Percentiles rank a stretch among this genome's conserved stretches.
Conservation (phyloP, 1,140 invertebrate species). For the Carcinoscorpius rotundicauda region DNA sequence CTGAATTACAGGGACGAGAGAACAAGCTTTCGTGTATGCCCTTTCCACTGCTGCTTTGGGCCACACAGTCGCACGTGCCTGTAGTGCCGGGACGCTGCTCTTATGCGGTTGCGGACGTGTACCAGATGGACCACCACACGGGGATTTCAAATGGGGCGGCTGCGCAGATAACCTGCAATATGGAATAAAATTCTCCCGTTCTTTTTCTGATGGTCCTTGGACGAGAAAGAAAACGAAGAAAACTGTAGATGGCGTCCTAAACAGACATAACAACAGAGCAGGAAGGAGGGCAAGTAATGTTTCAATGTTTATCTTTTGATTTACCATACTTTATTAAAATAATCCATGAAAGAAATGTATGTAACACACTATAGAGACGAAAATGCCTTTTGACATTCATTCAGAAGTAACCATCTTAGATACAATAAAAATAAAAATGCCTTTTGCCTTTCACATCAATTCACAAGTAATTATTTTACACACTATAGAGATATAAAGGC, state of each 20-base stretch:
- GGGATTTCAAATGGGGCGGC: conserved; percentile 40
- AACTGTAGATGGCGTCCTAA: conserved; percentile 40
- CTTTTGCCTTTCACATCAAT: too few species aligned
- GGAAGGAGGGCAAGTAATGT: conserved; percentile 34
- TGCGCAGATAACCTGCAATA: conserved; percentile 26
- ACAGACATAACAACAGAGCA: conserved; percentile 40
- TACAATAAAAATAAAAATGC: too few species aligned
- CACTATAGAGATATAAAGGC: too few species aligned
- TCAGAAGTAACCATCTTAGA: too few species aligned
- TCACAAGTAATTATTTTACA: too few species aligned
- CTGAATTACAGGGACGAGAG: conserved; percentile 49
- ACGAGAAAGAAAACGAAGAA: conserved; percentile 56
- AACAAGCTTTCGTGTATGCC: conserved; percentile 65
- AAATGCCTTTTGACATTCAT: too few species aligned
- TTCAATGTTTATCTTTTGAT: too few species aligned
- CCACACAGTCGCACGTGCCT: conserved; percentile 55
- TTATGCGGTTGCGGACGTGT: conserved; percentile 52
- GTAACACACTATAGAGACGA: too few species aligned
- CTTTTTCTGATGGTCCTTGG: conserved; percentile 66
- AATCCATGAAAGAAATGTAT: too few species aligned
- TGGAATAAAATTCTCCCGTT: conserved; percentile 39
- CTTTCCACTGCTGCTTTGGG: conserved; percentile 57
- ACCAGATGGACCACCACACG: conserved; percentile 40
- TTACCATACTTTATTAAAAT: too few species aligned
- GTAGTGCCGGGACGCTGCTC: conserved; percentile 49